These are phyloP conservation scores for Macrotrachela quadricornifera DNA, from an alignment of 1,140 invertebrate genomes.

Conservation along the genomic window DNA sequence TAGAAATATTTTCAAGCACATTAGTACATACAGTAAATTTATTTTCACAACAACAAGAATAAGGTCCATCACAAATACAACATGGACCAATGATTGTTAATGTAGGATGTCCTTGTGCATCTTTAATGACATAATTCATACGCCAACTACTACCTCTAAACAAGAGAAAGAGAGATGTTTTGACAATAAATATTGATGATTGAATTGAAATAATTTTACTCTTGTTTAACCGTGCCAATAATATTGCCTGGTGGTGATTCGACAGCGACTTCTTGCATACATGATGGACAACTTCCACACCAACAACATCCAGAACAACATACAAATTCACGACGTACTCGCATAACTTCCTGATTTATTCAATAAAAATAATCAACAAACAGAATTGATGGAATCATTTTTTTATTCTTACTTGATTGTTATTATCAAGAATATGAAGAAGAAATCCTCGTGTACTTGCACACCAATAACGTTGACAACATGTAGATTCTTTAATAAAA, in stretches of 20 bases:
- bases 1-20: too few relatives aligned
- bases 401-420: neutral
- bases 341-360: constrained; percentile 16
- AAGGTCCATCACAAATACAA: constrained; percentile 13
- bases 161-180: neutral
- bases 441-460: too few relatives aligned
- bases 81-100: constrained; percentile 14
- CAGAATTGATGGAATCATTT: too few relatives aligned
- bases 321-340: constrained; percentile 16
- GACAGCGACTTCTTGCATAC: constrained; percentile 12
- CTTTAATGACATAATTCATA: constrained; percentile 14
- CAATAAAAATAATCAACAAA: neutral
- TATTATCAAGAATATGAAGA: neutral
- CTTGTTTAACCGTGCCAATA: constrained; percentile 16
- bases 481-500: too few relatives aligned
- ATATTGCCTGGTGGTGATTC: constrained; percentile 16
- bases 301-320: constrained; percentile 10
- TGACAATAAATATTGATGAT: neutral
- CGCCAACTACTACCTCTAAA: constrained; percentile 14
- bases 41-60: neutral
- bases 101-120: constrained; percentile 13
- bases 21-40: too few relatives aligned
- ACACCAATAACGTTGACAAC: too few relatives aligned
- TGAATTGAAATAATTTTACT: constrained; percentile 6
- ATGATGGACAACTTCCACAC: constrained; percentile 6